Evolutionary conservation across 2,888 invertebrate genomes (phyloP), one percentile per base, ranked within the genome.

Genomic region (Oconnorella tubifera): DNA sequence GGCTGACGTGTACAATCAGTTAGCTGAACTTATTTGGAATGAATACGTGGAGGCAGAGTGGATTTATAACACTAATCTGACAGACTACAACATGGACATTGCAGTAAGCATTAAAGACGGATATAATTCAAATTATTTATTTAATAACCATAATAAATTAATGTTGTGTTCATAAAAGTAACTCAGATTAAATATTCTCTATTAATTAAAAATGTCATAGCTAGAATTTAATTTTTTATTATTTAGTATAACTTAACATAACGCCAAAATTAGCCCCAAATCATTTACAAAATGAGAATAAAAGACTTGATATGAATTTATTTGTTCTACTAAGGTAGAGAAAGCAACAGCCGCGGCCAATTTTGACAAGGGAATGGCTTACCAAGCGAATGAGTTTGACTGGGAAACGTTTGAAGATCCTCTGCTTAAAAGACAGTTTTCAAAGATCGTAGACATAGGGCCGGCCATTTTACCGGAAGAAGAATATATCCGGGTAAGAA

Each of bases 361-460:
- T 0, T 90, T 90, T 74, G 89, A 90, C 74, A 88, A 88, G 75
- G 84, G 89, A 0, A 89, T 90, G 0, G 91, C 90, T 88, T 85
- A 87, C 73, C 87, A 88, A 76, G 88, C 92, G 0, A 88, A 88
- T 56, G 85, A 86, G 77, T 90, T 88, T 79, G 86, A 88, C 51
- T 92, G 91, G 90, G 85, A 86, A 64, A 84, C 86, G 14, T 89
- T 89, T 77, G 85, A 87, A 65, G 89, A 91, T 78, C 85, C 85
- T 58, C 84, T 86, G 29, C 75, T 91, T 0, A 85, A 85, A 67
- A 86, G 93, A 64, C 90, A 91, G 83, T 91, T 93, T 77, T 86
- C 87, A 75, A 86, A 87, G 68, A 85, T 90, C 66, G 87, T 89
- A 1, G 86, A 88, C 64, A 83, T 92, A 2, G 92, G 91, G 0